Evolutionary conservation across 2,888 invertebrate species (phyloP), one percentile per base, ranked within the genome.

Genomic region (Cerastoderma edule): DNA sequence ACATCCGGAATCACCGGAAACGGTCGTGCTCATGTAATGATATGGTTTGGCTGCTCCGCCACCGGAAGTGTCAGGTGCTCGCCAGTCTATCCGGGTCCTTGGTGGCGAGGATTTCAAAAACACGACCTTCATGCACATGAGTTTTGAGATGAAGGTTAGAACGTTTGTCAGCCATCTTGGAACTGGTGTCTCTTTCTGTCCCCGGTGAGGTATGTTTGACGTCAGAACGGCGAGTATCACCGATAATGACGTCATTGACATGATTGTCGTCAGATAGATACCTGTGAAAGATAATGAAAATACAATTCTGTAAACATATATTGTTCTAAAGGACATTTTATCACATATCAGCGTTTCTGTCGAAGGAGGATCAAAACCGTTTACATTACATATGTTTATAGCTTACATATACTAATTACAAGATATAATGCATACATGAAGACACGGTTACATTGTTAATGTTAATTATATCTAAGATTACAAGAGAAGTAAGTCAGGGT

Each of bases 241-340:
- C 2, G 92, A 92, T 13, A 92, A 54, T 27, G 92, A 92, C 10
- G 92, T 92, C 75, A 92, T 85, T 2, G 89, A 89, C 93, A 93
- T 93, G 8, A 91, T 90, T 22, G 90, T 87, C 46, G 92, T 93
- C 57, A 93, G 83, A 81, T 93, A 93, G 56, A 93, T 90, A 19
- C 92, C 92, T 92, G 85, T 22, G 73, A 71, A 27, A 24, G 10
- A n/a, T 48, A 30, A 56, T 19, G 10, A 33, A 46, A 28, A 32
- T 2, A 57, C 6, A 53, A 22, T 16, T 53, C 10, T n/a, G 8
- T 53, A 22, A n/a, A 19, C 10, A 53, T n/a, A 53, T 53, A 53
- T 53, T 22, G 22, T 22, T 22, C 8, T 8, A 10, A 53, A 19
- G 22, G 53, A 10, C 53, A n/a, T n/a, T n/a, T n/a, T n/a, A n/a